Percentiles rank a stretch among this genome's conserved stretches.
phyloP scores from a whole-genome alignment of 1,140 invertebrate genomes.

The Aphaenogaster rudis region DNA sequence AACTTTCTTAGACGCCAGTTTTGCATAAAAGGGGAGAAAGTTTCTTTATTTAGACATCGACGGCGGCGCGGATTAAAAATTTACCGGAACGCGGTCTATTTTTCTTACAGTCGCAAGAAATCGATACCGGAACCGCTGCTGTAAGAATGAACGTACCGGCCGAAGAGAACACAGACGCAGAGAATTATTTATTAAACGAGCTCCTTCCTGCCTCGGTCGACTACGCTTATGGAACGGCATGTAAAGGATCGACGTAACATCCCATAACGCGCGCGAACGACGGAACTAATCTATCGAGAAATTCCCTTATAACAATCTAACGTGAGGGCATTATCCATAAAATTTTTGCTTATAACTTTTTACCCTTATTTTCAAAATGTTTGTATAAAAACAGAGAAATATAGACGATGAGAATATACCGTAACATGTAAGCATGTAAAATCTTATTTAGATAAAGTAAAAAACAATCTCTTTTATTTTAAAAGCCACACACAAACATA shows the following conservation, averaged over 20 bases:
- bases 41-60: conserved; percentile 72
- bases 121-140: conserved; percentile 28
- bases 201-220: conserved; percentile 3
- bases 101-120: conserved; percentile 54
- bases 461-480: background rate
- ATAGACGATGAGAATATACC: background rate
- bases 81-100: conserved; percentile 53
- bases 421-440: background rate
- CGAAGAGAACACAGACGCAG: conserved; percentile 22
- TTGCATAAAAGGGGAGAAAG: conserved; percentile 68
- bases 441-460: background rate
- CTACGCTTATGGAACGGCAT: conserved; percentile 41
- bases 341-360: background rate
- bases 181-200: conserved; percentile 62
- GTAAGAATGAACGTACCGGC: conserved; percentile 46
- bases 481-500: background rate
- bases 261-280: conserved; percentile 48
- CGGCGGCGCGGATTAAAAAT: conserved; percentile 66
- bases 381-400: background rate
- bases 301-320: conserved; percentile 48
- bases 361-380: background rate
- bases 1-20: conserved; percentile 69
- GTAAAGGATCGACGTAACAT: conserved; percentile 48
- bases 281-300: conserved; percentile 58
- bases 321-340: background rate